Conservation (phyloP, 2,113 vertebrate genomes). For the Brachyhypopomus occidentalis region DNA sequence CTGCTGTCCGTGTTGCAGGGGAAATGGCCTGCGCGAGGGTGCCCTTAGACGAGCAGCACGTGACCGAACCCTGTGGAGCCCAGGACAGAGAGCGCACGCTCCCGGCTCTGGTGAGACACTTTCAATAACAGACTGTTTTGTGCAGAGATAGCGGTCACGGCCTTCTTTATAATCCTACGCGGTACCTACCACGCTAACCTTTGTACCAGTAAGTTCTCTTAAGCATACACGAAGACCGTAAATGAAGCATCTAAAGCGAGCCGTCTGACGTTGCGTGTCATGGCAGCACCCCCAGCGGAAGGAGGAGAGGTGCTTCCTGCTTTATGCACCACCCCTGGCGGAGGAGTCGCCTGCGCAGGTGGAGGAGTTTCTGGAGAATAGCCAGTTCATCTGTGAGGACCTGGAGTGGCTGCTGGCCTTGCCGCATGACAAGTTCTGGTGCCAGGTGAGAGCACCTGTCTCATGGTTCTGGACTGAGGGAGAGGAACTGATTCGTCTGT, state of each 20-base stretch:
- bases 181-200: no score
- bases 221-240: no score
- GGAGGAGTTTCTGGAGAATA: conserved; percentile 90
- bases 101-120: conserved; percentile 85
- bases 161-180: no score
- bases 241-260: no score
- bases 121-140: neutral
- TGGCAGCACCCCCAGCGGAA: conserved; percentile 86
- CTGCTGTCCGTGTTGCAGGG: neutral
- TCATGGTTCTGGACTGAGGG: no score
- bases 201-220: no score
- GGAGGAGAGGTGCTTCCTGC: conserved; percentile 87
- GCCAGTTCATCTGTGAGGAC: conserved; percentile 87
- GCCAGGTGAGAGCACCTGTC: conserved; percentile 80
- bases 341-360: conserved; percentile 78
- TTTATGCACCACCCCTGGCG: conserved; percentile 82
- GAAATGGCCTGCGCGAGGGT: conserved; percentile 73
- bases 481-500: no score
- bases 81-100: conserved; percentile 80
- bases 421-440: conserved; percentile 96
- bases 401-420: conserved; percentile 91
- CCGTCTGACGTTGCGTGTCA: neutral
- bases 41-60: conserved; percentile 89
- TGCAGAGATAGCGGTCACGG: no score
- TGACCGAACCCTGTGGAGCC: conserved; percentile 76